Percentiles rank a stretch among this genome's conserved stretches.
phyloP scores from a whole-genome alignment of 2,797 vertebrate species.

The Chelmon rostratus region DNA sequence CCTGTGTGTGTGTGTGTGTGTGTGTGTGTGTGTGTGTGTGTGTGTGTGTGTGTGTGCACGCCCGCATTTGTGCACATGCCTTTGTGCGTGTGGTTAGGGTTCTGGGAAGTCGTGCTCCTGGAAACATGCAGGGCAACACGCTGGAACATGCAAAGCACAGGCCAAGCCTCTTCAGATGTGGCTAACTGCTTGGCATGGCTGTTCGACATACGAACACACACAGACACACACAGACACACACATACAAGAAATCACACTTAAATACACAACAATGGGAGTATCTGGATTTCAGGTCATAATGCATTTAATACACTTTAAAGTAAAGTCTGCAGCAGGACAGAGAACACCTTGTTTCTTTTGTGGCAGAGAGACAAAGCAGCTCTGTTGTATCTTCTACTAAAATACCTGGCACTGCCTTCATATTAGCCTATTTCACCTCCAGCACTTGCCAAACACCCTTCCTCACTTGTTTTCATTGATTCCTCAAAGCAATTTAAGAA shows the following conservation, averaged over 20 bases:
- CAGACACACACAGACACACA: neutral
- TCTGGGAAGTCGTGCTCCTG: conserved; percentile 82
- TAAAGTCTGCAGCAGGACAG: conserved; percentile 32
- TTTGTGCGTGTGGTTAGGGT: conserved; percentile 70
- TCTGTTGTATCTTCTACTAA: conserved; percentile 40
- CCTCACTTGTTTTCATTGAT: neutral
- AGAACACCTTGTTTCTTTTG: conserved; percentile 48
- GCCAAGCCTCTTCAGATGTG: conserved; percentile 80
- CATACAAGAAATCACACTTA: conserved; percentile 14
- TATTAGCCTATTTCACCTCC: conserved; percentile 29
- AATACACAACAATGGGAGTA: conserved; percentile 27
- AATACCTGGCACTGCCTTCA: conserved; percentile 47
- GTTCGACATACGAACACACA: conserved; percentile 7
- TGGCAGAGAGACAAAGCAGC: conserved; percentile 47
- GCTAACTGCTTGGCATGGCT: conserved; percentile 69
- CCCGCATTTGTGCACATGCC: conserved; percentile 2
- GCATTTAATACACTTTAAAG: conserved; percentile 25
- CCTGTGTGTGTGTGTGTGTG: conserved; percentile 42
- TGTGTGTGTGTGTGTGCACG: conserved; percentile 38
- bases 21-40: conserved; percentile 29
- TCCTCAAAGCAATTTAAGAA: conserved; percentile 10
- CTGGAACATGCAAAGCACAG: conserved; percentile 75
- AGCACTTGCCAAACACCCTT: neutral
- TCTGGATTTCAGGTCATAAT: conserved; percentile 36
- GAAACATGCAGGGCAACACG: conserved; percentile 80